Evolutionary conservation across 2,797 vertebrate species (phyloP).

Genomic region (Cuculus canorus): DNA sequence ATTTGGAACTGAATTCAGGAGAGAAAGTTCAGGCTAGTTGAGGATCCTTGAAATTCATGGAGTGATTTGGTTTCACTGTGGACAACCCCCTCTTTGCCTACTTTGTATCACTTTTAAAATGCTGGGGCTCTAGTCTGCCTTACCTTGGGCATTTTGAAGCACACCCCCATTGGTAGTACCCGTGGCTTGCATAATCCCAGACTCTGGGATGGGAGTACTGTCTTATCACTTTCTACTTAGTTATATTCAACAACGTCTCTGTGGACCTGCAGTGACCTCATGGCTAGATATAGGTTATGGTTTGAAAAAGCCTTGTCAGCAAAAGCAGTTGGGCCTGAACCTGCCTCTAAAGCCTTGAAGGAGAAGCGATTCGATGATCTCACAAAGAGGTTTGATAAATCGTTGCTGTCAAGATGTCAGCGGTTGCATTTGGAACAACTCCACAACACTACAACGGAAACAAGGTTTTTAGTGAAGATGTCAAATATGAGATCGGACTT

Average conservation of each 20-base stretch:
- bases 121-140: background rate
- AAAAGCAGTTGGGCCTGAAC: background rate
- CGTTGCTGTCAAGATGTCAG: background rate
- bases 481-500: background rate
- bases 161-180: background rate
- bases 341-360: background rate
- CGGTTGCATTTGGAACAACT: background rate
- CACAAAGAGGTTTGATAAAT: background rate
- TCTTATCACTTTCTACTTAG: background rate
- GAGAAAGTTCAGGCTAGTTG: background rate
- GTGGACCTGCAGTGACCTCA: background rate
- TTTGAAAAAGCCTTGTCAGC: background rate
- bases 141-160: background rate
- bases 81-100: background rate
- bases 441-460: conserved; percentile 36
- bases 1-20: background rate
- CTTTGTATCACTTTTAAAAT: background rate
- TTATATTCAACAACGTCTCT: background rate
- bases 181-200: background rate
- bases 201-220: background rate
- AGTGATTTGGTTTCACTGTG: background rate
- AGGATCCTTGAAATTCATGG: background rate
- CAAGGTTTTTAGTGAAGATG: background rate
- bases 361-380: background rate
- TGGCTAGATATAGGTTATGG: background rate